These are phyloP conservation scores for Mizuhopecten yessoensis DNA, from an alignment of 1,140 invertebrate genomes.

Conservation along the genomic window DNA sequence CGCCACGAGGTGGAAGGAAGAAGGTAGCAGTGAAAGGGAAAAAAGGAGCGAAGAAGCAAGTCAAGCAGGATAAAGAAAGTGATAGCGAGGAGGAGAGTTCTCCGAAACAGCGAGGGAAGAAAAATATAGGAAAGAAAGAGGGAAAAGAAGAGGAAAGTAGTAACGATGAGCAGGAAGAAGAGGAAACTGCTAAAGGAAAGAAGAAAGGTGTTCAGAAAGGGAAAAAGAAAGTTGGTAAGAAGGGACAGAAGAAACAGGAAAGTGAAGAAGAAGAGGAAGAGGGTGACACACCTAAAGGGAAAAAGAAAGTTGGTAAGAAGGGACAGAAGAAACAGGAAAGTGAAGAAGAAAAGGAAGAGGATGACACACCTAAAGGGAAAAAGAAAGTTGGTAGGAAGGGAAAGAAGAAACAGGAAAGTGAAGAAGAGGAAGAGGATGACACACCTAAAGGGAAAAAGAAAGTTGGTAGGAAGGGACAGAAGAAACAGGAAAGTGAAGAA, in stretches of 20 bases:
- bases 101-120: conserved; percentile 41
- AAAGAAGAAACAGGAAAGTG: conserved; percentile 28
- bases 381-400: conserved; percentile 9
- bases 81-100: conserved; percentile 63
- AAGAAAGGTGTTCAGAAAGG: not conserved
- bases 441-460: conserved; percentile 76
- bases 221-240: conserved; percentile 4
- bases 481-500: conserved; percentile 37
- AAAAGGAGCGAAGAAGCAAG: conserved; percentile 2
- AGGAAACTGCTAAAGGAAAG: conserved; percentile 40
- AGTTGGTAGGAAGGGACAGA: conserved; percentile 31
- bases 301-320: not conserved
- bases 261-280: conserved; percentile 56
- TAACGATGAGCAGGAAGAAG: conserved; percentile 28
- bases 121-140: conserved; percentile 6
- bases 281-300: not conserved
- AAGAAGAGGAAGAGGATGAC: conserved; percentile 62
- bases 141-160: not conserved
- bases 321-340: conserved; percentile 75
- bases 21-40: not conserved
- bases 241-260: not conserved
- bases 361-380: conserved; percentile 53
- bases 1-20: conserved; percentile 60
- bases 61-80: conserved; percentile 47
- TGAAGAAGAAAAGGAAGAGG: not conserved